Base-by-base conservation (phyloP, 2,888 invertebrate genomes). In the Entomobrya proxima region DNA sequence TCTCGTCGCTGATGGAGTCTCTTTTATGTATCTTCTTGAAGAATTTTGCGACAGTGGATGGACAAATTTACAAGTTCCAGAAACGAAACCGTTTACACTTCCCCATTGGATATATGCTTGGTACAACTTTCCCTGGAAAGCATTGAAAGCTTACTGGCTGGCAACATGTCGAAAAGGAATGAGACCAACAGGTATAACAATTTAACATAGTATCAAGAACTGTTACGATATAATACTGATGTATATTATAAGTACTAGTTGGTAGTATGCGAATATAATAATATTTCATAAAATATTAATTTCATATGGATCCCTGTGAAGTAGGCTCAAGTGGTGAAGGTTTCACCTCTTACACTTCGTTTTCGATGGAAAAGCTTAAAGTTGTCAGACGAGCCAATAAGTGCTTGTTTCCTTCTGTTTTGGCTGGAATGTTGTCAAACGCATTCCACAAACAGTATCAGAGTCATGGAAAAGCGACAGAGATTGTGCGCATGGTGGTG, bases 121-220 rank as follows among this genome's bases (percentile, higher is more conserved):
- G 90, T 90, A 88, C 58, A 89, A 75, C 64, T 90, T 90, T 61
- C 90, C 90, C 11, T 90, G 89, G 89, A 88, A 87, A 55, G 88
- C 90, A 15, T 64, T 89, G n/a, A 89, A 89, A 81, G 87, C 89
- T 7, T 90, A 87, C 27, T 81, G 89, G 85, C 85, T 89, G 32
- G 90, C 90, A 15, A 78, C 77, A 44, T 87, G 81, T 47, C 81
- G 90, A 24, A 90, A 90, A 78, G 90, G 89, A 24, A 89, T 89
- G 69, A 67, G 89, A 40, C 90, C 90, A 0, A 88, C 86, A 86
- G 87, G 89, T 89, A 81, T 18, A 18, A n/a, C 9, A 7, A 7
- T 40, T 40, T 40, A 11, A 40, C 7, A 40, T 15, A 15, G 15
- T 40, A 40, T 40, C 44, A 40, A 40, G 7, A n/a, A n/a, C n/a